These are phyloP conservation scores for Cantharis lateralis DNA, from an alignment of 2,888 invertebrate species.

Conservation along the genomic window DNA sequence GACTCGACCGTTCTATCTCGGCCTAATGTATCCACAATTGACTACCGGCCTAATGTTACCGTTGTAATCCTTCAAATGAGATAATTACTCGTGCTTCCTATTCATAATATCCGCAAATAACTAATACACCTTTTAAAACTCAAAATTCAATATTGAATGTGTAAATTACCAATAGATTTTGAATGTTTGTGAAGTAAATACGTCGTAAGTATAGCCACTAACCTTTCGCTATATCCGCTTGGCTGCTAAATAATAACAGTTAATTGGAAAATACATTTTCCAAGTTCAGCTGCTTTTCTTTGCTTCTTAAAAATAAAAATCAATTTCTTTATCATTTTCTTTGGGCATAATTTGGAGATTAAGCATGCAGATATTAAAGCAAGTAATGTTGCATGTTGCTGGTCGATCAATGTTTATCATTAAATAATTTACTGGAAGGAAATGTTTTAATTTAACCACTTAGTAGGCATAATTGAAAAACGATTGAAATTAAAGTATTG, in stretches of 20 bases:
- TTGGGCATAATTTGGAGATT: not conserved
- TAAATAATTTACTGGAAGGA: not conserved
- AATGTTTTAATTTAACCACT: not conserved
- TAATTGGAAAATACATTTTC: not conserved
- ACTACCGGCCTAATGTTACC: constrained; percentile 27
- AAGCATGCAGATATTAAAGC: not conserved
- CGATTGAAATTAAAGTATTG: not conserved
- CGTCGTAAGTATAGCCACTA: constrained; percentile 15
- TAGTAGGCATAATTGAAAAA: not conserved
- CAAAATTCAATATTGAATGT: constrained; percentile 6
- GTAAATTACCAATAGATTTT: not conserved
- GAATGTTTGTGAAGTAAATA: constrained; percentile 14
- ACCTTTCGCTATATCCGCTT: not conserved
- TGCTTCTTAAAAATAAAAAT: not conserved
- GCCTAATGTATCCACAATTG: constrained; percentile 34
- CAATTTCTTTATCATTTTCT: not conserved
- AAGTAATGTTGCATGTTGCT: not conserved
- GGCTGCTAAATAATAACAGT: not conserved
- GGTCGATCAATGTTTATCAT: not conserved
- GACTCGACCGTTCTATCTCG: constrained; percentile 40
- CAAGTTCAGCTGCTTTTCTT: not conserved
- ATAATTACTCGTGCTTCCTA: constrained; percentile 34
- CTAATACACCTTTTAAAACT: not conserved
- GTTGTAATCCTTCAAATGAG: constrained; percentile 34
- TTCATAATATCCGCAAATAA: constrained; percentile 11